phyloP scores from a whole-genome alignment of 2,888 invertebrate species.

The Andricus quercusramuli region DNA sequence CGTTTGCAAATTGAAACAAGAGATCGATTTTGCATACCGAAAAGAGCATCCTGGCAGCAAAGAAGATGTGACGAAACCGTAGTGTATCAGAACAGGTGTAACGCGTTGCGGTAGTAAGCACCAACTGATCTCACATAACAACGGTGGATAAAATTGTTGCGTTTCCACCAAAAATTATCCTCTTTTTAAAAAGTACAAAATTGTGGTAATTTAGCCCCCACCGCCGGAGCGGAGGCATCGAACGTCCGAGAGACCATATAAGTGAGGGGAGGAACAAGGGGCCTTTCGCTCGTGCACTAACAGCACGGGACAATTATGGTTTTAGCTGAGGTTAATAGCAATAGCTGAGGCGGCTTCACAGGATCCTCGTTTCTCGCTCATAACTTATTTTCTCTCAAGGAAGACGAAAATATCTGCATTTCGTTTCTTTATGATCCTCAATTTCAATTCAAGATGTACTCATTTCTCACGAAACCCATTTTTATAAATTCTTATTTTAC shows the following conservation, averaged over 20 bases:
- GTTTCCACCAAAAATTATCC: slow-evolving; percentile 78
- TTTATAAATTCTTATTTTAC: too few relatives aligned
- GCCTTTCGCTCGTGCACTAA: slow-evolving; percentile 60
- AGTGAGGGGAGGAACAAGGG: slow-evolving; percentile 51
- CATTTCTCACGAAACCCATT: too few relatives aligned
- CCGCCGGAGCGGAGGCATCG: slow-evolving; percentile 52
- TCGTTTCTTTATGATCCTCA: background rate
- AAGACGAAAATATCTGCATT: background rate
- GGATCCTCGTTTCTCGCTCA: slow-evolving; percentile 44
- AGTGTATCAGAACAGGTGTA: slow-evolving; percentile 68
- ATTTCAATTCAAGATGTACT: too few relatives aligned
- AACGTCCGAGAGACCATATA: slow-evolving; percentile 51
- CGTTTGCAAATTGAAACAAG: background rate
- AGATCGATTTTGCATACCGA: background rate
- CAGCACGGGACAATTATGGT: slow-evolving; percentile 70
- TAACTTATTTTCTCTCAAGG: background rate
- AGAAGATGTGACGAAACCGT: background rate
- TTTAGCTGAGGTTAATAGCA: slow-evolving; percentile 67
- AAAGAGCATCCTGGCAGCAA: background rate
- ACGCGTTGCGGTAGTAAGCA: slow-evolving; percentile 76
- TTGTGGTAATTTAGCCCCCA: slow-evolving; percentile 77
- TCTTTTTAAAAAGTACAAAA: slow-evolving; percentile 77
- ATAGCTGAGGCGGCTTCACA: slow-evolving; percentile 62
- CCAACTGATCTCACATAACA: slow-evolving; percentile 78
- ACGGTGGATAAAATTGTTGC: slow-evolving; percentile 78